Base-by-base conservation (phyloP, 2,888 invertebrate species). In the Orthosia incerta region DNA sequence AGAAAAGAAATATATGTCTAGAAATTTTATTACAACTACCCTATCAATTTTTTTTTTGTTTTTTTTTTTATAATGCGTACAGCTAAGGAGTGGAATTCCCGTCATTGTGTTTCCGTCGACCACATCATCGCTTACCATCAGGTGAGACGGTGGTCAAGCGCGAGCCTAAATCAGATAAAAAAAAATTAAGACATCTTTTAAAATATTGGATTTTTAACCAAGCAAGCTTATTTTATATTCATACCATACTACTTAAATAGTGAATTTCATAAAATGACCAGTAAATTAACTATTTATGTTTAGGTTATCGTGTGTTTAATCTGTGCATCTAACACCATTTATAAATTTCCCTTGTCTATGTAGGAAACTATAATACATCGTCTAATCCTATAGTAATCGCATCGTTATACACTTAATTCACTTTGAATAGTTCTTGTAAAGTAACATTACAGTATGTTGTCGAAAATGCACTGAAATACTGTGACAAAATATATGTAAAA, bases 201-300 rank as follows among this genome's bases (percentile, higher is more conserved):
- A 31, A 56, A 26, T 53, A 53, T 4, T 23, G 31, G 9, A 4
- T 11, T 57, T 9, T 3, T 51, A 51, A 26, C n/a, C 15, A 45
- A 46, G 12, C 48, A 39, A 11, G 12, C 4, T 23, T 11, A 65
- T 65, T 23, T 5, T 31, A 1, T 31, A 31, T 31, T 7, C 26
- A 26, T 26, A 26, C 26, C 4, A n/a, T n/a, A n/a, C 26, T 26
- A 26, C 31, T 1, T 45, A 61, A 45, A 46, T 11, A 11, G 23
- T n/a, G 48, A 5, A 9, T 26, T 63, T n/a, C 3, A 15, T 23
- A 31, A 48, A 48, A 55, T 53, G 20, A 57, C 13, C 11, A 31
- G 16, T 20, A 57, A 57, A 71, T 72, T 48, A 57, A n/a, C 9
- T 50, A 71, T 18, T 15, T 73, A 59, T 73, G 74, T 73, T 73